Conservation (phyloP, 2,797 vertebrate species). For the Sus cebifrons region DNA sequence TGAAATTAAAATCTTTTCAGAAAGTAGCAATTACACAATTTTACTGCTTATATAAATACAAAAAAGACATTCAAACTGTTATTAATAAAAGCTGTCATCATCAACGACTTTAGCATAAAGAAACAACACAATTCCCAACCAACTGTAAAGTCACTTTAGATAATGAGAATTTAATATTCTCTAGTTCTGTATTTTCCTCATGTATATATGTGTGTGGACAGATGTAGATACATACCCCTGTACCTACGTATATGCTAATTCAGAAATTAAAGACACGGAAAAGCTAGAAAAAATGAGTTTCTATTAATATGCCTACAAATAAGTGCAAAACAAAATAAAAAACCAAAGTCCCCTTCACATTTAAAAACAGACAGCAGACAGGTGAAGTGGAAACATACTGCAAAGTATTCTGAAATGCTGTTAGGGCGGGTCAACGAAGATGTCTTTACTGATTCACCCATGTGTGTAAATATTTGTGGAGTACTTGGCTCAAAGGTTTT, state of each 20-base stretch:
- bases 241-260: constrained; percentile 12
- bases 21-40: constrained; percentile 59
- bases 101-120: constrained; percentile 47
- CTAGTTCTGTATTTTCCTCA: constrained; percentile 48
- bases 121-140: constrained; percentile 32
- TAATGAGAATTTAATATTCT: background rate
- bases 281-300: background rate
- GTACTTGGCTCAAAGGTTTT: background rate
- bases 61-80: constrained; percentile 69
- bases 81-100: constrained; percentile 55
- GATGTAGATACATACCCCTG: background rate
- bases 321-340: constrained; percentile 18
- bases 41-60: constrained; percentile 56
- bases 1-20: constrained; percentile 67
- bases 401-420: constrained; percentile 33
- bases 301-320: constrained; percentile 54
- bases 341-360: background rate
- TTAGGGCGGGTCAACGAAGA: background rate
- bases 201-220: background rate
- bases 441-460: background rate
- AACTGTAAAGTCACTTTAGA: constrained; percentile 31
- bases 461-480: background rate
- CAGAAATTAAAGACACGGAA: constrained; percentile 52
- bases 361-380: background rate
- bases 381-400: constrained; percentile 35